Base-by-base conservation (phyloP, 2,113 vertebrate species). In the Urocynchramus pylzowi region DNA sequence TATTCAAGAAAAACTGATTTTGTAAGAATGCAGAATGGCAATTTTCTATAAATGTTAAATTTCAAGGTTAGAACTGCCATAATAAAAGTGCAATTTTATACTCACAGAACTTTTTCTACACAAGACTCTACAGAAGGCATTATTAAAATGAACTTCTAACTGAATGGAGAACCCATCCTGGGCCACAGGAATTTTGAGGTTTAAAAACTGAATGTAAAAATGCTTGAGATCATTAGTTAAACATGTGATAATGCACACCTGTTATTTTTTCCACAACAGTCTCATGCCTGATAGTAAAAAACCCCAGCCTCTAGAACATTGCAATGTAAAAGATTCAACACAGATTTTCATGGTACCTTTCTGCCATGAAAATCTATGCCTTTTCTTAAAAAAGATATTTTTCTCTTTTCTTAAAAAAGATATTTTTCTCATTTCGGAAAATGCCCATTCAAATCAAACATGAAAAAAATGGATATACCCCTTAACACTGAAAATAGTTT, bases 151-250 rank as follows among this genome's bases (percentile, higher is more conserved):
- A 82, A 61, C 53, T 79, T 93, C 23, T 45, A 42, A 60, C 45
- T 52, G 35, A 93, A 85, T 4, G 12, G 11, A 83, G 49, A 69
- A 70, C 23, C 56, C 70, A 83, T 87, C 54, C 39, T 67, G 16
- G 45, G 42, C 79, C 67, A 96, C 87, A 91, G 31, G 47, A 95
- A 89, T 86, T 56, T n/a, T 84, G 82, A 90, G 78, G 79, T 85
- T 95, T 70, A 65, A 90, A 92, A 91, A 47, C 6, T 7, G 26
- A 77, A 78, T 41, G 28, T 28, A 64, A 82, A 94, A 95, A 52
- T 33, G 49, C 35, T 54, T 75, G 33, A 90, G 41, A 74, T 31
- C 15, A 42, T 65, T 83, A 76, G 31, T 56, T 83, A 83, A 83
- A 18, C 16, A 93, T 53, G n/a, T 76, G 45, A 85, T 57, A 85